Base-by-base conservation (phyloP, 2,888 invertebrate species). In the Synanthedon tipuliformis region DNA sequence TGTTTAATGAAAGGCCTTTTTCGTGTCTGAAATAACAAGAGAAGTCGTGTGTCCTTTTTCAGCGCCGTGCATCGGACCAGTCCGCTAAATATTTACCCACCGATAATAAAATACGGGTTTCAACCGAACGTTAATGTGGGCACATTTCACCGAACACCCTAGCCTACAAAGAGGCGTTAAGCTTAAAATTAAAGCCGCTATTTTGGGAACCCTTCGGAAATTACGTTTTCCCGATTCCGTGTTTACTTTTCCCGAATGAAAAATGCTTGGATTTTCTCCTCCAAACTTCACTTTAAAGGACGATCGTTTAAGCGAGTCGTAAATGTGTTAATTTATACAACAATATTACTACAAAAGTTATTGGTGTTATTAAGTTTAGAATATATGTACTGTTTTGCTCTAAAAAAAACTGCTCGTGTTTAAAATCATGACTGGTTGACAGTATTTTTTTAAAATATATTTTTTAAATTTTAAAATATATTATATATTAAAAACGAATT, bases 191-290 rank as follows among this genome's bases (percentile, higher is more conserved):
- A 53, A 61, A 49, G 16, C 13, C 59, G 59, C 58, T 57, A 63
- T 61, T 61, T 54, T 54, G 51, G 55, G 49, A 57, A 52, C 62
- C 60, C 57, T 56, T 48, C 61, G 69, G 68, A 69, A 66, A 69
- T 67, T 62, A 62, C 60, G 59, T 62, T 64, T 57, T 61, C 56
- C 57, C 60, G 61, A 62, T 62, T 64, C 61, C 57, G 57, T 59
- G 56, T 57, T 59, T 59, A 34, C 56, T 50, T 56, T 50, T 49
- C 15, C 49, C 10, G 23, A 48, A 53, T 51, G 51, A 45, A 45
- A 45, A 45, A 45, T 45, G 45, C n/a, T 45, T 45, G 15, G 45
- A 45, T 15, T 45, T 45, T 45, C 15, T 45, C 2, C 15, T n/a
- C 13, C 15, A 13, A 45, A 13, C 51, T 49, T 53, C 45, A 51